Evolutionary conservation across 2,797 vertebrate species (phyloP).

Genomic region (Podargus strigoides): DNA sequence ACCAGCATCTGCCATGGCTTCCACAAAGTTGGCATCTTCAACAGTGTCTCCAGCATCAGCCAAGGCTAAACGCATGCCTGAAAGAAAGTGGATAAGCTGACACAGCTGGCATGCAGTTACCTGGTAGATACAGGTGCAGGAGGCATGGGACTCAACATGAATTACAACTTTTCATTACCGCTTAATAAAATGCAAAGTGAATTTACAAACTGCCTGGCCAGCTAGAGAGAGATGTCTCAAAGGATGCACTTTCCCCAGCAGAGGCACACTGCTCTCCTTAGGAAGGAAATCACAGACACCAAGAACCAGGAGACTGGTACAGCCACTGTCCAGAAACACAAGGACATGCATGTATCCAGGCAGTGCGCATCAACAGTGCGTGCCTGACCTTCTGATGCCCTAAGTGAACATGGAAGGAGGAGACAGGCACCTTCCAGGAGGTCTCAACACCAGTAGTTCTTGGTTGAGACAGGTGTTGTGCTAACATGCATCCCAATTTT

Average conservation of each 20-base stretch:
- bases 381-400: background rate
- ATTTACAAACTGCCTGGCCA: background rate
- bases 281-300: background rate
- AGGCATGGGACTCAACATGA: background rate
- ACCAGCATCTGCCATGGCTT: slow-evolving; percentile 95
- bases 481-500: background rate
- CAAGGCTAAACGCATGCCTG: slow-evolving; percentile 95
- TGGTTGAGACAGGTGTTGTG: background rate
- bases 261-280: background rate
- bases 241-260: background rate
- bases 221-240: background rate
- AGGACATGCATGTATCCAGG: rapidly evolving
- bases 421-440: background rate
- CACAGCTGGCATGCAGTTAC: background rate
- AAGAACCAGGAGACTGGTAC: background rate
- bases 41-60: slow-evolving; percentile 97
- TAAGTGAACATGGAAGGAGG: rapidly evolving
- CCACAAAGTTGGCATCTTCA: slow-evolving; percentile 97
- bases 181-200: background rate
- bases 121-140: background rate
- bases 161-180: background rate
- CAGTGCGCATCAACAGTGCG: rapidly evolving
- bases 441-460: background rate
- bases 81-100: background rate
- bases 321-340: background rate